A percentile compares a stretch with the other conserved stretches of the same genome.
phyloP scores from a whole-genome alignment of 2,113 vertebrate genomes.

The Neolamprologus sp. region DNA sequence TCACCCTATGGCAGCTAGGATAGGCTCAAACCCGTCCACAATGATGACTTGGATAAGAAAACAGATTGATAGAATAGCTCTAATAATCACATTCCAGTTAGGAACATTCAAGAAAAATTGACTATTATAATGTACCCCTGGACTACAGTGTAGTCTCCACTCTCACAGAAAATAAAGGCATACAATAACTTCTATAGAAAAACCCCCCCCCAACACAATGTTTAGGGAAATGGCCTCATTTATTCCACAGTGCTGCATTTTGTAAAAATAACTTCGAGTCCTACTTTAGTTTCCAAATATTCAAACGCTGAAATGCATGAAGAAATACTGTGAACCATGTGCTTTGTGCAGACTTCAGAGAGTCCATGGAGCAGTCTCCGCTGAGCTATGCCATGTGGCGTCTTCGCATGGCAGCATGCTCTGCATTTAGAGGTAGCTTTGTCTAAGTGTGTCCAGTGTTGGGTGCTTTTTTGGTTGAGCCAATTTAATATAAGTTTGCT shows the following conservation, averaged over 20 bases:
- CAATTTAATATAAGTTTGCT: not conserved
- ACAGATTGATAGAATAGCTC: not conserved
- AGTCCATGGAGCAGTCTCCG: not conserved
- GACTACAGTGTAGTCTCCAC: not conserved
- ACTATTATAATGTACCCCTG: not conserved
- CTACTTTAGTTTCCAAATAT: not conserved
- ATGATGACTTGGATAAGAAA: not conserved
- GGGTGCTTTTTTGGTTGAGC: not conserved
- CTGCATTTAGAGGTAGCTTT: not conserved
- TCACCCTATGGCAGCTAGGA: not conserved
- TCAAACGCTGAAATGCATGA: not conserved
- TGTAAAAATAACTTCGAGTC: not conserved
- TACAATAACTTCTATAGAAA: not conserved
- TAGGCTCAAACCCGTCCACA: not conserved
- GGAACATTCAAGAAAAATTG: not conserved
- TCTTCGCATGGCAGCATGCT: not conserved
- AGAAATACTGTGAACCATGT: not conserved
- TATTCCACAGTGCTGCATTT: not conserved
- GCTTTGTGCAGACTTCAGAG: not conserved
- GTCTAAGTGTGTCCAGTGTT: not conserved
- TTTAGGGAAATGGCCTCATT: not conserved
- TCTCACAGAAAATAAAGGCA: not conserved
- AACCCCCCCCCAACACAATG: accelerated
- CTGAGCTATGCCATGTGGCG: not conserved
- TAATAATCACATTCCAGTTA: not conserved